These are phyloP conservation scores for Drosophila picticornis DNA, from an alignment of 2,888 invertebrate species.

Conservation along the genomic window DNA sequence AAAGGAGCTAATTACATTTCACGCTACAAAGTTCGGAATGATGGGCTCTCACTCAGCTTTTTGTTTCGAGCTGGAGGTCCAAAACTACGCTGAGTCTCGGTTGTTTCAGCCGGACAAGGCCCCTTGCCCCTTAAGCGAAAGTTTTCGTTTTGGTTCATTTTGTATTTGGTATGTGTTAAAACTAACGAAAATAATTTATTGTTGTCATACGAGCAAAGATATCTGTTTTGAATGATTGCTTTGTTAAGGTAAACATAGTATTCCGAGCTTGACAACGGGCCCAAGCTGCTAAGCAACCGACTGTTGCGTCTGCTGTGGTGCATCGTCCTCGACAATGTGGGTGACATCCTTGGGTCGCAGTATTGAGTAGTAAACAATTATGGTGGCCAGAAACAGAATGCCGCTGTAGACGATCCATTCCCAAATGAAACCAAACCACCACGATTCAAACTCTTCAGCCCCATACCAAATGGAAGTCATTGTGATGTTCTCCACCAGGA, in stretches of 20 bases:
- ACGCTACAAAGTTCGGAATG: background rate
- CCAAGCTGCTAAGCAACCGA: constrained; percentile 52
- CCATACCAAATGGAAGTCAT: constrained; percentile 90
- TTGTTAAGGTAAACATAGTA: constrained; percentile 39
- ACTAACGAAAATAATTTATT: constrained; percentile 68
- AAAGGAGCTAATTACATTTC: background rate
- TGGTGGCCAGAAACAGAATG: constrained; percentile 87
- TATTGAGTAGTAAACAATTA: constrained; percentile 88
- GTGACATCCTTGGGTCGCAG: constrained; percentile 88
- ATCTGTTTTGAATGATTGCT: constrained; percentile 36
- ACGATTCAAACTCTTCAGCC: constrained; percentile 87
- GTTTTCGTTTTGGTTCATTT: constrained; percentile 33
- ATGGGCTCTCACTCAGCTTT: constrained; percentile 56
- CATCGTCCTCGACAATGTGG: constrained; percentile 83
- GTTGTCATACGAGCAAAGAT: constrained; percentile 23
- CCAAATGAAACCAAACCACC: constrained; percentile 90
- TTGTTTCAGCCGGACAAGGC: constrained; percentile 42
- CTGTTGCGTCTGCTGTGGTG: constrained; percentile 11
- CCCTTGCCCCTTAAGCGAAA: constrained; percentile 43
- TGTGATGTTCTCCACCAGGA: constrained; percentile 88
- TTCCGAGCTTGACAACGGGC: constrained; percentile 25
- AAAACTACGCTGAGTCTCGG: constrained; percentile 62
- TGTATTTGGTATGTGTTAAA: constrained; percentile 3
- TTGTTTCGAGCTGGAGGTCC: constrained; percentile 73
- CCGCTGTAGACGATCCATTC: constrained; percentile 88